These are phyloP conservation scores for Megaleporinus macrocephalus DNA, from an alignment of 2,113 vertebrate species.

Conservation along the genomic window DNA sequence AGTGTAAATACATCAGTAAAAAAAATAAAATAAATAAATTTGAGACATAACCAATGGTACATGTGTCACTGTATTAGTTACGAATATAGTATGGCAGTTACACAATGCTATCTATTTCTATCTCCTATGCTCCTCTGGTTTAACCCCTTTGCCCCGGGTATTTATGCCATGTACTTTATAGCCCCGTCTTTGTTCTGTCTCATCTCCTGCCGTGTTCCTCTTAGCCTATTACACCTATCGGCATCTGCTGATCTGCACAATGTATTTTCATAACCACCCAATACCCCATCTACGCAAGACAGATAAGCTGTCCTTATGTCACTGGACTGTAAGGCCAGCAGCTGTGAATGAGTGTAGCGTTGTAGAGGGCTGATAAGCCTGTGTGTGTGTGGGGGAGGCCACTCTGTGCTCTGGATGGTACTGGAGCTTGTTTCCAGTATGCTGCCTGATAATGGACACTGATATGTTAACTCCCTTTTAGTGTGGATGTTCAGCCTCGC, in stretches of 20 bases:
- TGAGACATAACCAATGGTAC: not conserved
- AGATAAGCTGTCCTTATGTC: slow-evolving; percentile 41
- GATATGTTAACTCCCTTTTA: not conserved
- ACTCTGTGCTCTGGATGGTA: slow-evolving; percentile 15
- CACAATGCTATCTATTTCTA: not conserved
- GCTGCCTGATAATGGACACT: not conserved
- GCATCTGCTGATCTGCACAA: slow-evolving; percentile 6
- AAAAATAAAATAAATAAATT: not conserved
- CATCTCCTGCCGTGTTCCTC: not conserved
- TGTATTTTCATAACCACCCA: slow-evolving; percentile 31
- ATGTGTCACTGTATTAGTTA: not conserved
- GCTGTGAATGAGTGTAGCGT: slow-evolving; percentile 30
- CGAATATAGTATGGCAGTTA: not conserved
- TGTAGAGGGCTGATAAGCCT: slow-evolving; percentile 41
- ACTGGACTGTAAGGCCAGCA: slow-evolving; percentile 30
- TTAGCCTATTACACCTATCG: slow-evolving; percentile 1
- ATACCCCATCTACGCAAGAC: slow-evolving; percentile 12
- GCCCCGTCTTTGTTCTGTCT: not conserved
- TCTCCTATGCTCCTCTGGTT: slow-evolving; percentile 1
- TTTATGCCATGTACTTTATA: not conserved
- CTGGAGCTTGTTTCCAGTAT: not conserved
- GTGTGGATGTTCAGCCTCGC: not conserved
- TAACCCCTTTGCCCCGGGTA: not conserved
- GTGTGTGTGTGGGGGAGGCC: slow-evolving; percentile 1
- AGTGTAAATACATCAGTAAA: not conserved